A percentile compares a stretch with the other conserved stretches of the same genome.
phyloP scores from a whole-genome alignment of 2,888 invertebrate species.

The Trichopoda pennipes region DNA sequence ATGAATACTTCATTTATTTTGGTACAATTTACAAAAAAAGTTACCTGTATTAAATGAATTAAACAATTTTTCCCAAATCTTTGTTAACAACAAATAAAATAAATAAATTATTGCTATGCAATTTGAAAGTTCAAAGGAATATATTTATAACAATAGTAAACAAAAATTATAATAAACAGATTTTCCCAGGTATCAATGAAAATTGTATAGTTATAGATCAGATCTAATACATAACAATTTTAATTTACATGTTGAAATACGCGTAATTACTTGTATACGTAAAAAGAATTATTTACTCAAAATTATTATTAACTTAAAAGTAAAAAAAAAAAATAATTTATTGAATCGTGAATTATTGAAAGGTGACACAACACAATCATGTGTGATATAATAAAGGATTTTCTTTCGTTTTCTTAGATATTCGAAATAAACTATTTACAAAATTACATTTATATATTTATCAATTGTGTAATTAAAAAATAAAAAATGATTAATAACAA shows the following conservation, averaged over 20 bases:
- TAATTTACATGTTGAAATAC: not conserved
- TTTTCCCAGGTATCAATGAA: not conserved
- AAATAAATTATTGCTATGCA: slow-evolving; percentile 46
- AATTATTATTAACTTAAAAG: not conserved
- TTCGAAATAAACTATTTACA: slow-evolving; percentile 44
- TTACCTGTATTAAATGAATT: too few relatives aligned
- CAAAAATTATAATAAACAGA: not conserved
- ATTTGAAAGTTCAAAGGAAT: slow-evolving; percentile 36
- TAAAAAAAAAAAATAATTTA: not conserved
- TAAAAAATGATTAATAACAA: slow-evolving; percentile 10
- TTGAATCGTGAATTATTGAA: slow-evolving; percentile 18
- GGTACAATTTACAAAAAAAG: too few relatives aligned
- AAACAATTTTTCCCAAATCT: too few relatives aligned
- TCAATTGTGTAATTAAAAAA: slow-evolving; percentile 24
- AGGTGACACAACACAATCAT: slow-evolving; percentile 55
- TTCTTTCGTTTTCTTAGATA: slow-evolving; percentile 4
- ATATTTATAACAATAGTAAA: not conserved
- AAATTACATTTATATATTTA: slow-evolving; percentile 1
- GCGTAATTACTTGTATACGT: not conserved
- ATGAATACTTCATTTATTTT: too few relatives aligned
- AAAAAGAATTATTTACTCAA: not conserved
- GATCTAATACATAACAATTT: slow-evolving; percentile 14
- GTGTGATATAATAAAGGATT: slow-evolving; percentile 25
- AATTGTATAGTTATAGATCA: slow-evolving; percentile 33
- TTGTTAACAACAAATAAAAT: not conserved